Evolutionary conservation across 2,888 invertebrate genomes (phyloP).

Genomic region (Polylopha cassiicola): DNA sequence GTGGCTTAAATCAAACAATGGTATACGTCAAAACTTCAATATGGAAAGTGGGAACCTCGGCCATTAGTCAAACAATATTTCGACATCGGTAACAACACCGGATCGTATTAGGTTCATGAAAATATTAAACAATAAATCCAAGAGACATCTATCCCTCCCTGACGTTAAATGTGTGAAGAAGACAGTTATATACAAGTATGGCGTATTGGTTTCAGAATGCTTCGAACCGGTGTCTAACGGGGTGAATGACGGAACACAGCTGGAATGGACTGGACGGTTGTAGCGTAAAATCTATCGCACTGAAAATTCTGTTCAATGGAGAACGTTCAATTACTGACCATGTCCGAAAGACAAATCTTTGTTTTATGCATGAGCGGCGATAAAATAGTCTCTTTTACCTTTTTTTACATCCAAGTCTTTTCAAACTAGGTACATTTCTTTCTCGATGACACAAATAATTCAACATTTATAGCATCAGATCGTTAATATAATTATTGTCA

Average conservation of each 20-base stretch:
- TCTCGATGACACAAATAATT: too few species aligned
- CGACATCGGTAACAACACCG: slow-evolving; percentile 32
- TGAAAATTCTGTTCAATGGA: slow-evolving; percentile 24
- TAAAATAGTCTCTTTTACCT: too few species aligned
- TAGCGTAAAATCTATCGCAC: slow-evolving; percentile 27
- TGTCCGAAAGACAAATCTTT: slow-evolving; percentile 20
- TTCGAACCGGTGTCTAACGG: slow-evolving; percentile 21
- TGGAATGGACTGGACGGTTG: slow-evolving; percentile 25
- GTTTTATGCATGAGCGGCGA: slow-evolving; percentile 17
- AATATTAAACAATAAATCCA: too few species aligned
- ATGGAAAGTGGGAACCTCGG: slow-evolving; percentile 42
- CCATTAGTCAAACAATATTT: slow-evolving; percentile 61
- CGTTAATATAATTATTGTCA: too few species aligned
- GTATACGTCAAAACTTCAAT: slow-evolving; percentile 46
- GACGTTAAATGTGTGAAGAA: slow-evolving; percentile 7
- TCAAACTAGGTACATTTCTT: too few species aligned
- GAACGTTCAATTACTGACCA: slow-evolving; percentile 24
- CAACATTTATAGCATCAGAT: too few species aligned
- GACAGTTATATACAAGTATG: slow-evolving; percentile 13
- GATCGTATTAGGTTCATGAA: too few species aligned
- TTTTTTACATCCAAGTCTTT: too few species aligned
- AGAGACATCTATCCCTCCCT: slow-evolving; percentile 12
- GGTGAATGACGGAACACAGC: slow-evolving; percentile 37
- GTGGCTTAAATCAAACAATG: slow-evolving; percentile 40
- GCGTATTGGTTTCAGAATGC: slow-evolving; percentile 11